Percentiles rank a stretch among this genome's conserved stretches.
These are phyloP conservation scores for Cyaniris semiargus DNA, from an alignment of 2,888 invertebrate genomes.

Conservation along the genomic window DNA sequence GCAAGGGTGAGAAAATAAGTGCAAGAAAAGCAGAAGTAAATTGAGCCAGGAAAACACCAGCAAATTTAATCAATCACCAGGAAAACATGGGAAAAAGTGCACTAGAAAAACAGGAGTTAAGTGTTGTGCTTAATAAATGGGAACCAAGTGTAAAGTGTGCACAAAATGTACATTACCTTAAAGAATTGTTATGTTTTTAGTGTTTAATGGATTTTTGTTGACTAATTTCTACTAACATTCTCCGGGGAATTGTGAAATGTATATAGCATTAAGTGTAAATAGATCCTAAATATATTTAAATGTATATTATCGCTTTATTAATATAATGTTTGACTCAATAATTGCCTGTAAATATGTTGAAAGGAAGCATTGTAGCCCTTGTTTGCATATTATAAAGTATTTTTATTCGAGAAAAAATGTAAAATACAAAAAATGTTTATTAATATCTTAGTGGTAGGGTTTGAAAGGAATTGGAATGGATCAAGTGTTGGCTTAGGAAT, in stretches of 20 bases:
- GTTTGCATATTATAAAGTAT: constrained; percentile 29
- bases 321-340: constrained; percentile 24
- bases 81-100: background rate
- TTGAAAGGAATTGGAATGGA: constrained; percentile 61
- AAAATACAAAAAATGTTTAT: constrained; percentile 28
- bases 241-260: constrained; percentile 34
- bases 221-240: constrained; percentile 30
- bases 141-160: constrained; percentile 40
- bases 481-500: background rate
- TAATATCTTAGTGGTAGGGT: constrained; percentile 45
- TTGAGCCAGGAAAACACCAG: too few species aligned
- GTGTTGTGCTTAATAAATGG: constrained; percentile 30
- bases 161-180: constrained; percentile 40
- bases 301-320: constrained; percentile 21
- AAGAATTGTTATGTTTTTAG: constrained; percentile 31
- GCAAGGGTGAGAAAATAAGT: background rate
- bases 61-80: background rate
- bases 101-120: constrained; percentile 2
- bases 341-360: constrained; percentile 39
- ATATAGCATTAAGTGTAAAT: constrained; percentile 42
- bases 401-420: constrained; percentile 24
- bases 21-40: background rate
- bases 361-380: constrained; percentile 25
- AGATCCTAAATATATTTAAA: constrained; percentile 33
- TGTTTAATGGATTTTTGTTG: constrained; percentile 29